phyloP scores from a whole-genome alignment of 1,140 invertebrate species.

The Cotesia vestalis region DNA sequence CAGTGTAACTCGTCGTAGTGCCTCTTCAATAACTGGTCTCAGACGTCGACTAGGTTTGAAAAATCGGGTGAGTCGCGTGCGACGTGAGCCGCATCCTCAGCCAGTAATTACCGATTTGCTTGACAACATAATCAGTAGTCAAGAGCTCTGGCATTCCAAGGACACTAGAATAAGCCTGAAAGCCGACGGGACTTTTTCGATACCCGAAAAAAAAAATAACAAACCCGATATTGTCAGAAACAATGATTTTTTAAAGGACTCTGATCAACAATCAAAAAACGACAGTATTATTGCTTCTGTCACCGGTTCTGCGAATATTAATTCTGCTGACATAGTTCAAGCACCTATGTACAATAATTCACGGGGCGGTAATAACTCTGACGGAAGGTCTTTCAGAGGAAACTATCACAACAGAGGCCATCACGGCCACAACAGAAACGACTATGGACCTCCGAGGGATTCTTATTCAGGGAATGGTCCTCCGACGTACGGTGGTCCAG shows the following conservation, averaged over 20 bases:
- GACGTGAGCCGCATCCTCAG: constrained; percentile 43
- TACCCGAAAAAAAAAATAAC: constrained; percentile 51
- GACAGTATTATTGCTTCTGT: constrained; percentile 14
- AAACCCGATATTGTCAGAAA: constrained; percentile 35
- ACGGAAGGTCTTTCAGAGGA: constrained; percentile 56
- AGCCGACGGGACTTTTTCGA: constrained; percentile 69
- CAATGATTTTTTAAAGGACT: constrained; percentile 4
- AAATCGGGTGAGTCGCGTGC: constrained; percentile 52
- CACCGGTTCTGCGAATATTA: constrained; percentile 49
- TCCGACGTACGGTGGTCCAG: constrained; percentile 53
- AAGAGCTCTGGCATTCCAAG: constrained; percentile 78
- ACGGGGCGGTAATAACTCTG: constrained; percentile 46
- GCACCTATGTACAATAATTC: constrained; percentile 70
- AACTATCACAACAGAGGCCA: constrained; percentile 54
- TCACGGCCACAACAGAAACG: constrained; percentile 52
- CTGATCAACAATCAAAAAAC: constrained; percentile 13
- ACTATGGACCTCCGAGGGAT: constrained; percentile 48
- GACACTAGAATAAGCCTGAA: constrained; percentile 70
- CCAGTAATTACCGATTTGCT: constrained; percentile 69
- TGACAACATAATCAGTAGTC: constrained; percentile 77
- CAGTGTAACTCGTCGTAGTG: constrained; percentile 49
- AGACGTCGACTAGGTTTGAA: constrained; percentile 60
- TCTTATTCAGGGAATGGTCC: constrained; percentile 48
- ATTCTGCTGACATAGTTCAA: constrained; percentile 61
- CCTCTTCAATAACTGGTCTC: constrained; percentile 51